Evolutionary conservation across 2,797 vertebrate species (phyloP), one percentile per base, ranked within the genome.

Genomic region (Allobates femoralis): DNA sequence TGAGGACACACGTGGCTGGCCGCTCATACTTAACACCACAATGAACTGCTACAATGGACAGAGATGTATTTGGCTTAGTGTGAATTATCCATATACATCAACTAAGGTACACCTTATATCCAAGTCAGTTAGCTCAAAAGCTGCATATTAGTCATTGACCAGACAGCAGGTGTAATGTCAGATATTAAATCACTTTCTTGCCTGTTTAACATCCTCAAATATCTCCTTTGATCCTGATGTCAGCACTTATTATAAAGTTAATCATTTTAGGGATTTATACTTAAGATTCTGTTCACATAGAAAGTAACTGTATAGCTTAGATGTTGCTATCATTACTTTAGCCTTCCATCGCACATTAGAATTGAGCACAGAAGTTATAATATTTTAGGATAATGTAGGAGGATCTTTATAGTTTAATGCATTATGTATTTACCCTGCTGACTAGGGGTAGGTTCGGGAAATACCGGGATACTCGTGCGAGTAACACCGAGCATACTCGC

Each of bases 81-180:
- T 81, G 55, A 71, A 81, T 81, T 51, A 81, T 51, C 80, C 67
- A 81, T 55, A 55, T 26, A 81, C 50, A 82, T 82, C 80, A 28
- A 32, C 66, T 80, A n/a, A 16, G 18, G 21, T 15, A 41, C 30
- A 71, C 8, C 32, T 30, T 23, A 56, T 56, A 82, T 55, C 21
- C 50, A 71, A 55, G 46, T 56, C 28, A 56, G 32, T 69, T 28
- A 71, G 62, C 34, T 32, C 21, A 67, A 5, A 16, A 67, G 62
- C 62, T 14, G 62, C 30, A 32, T 32, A 81, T 81, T 51, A 67
- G 50, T 69, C 64, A 69, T 16, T 69, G 79, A 32, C 37, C 16
- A 28, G 62, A 15, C 28, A 58, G 21, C 77, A 15, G 14, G 50
- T 19, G 16, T 5, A 26, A n/a, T 21, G 78, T 30, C 26, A 7